phyloP scores from a whole-genome alignment of 2,888 invertebrate species.

The Pristionchus japonicus region DNA sequence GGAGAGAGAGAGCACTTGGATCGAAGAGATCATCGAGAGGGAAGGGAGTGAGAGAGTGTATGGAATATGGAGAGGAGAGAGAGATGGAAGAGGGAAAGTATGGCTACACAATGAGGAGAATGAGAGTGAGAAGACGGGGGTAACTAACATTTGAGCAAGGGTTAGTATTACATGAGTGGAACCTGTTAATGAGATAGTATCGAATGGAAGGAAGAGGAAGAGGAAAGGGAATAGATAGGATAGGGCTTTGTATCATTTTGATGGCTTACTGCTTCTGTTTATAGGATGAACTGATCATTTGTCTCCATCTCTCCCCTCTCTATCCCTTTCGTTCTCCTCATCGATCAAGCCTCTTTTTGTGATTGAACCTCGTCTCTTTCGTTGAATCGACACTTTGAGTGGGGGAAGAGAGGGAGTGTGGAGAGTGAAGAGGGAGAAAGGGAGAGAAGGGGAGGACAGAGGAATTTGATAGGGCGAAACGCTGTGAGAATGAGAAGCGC shows the following conservation, averaged over 20 bases:
- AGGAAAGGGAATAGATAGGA: not conserved
- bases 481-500: slow-evolving; percentile 11
- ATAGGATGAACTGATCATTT: not conserved
- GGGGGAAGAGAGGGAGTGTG: not conserved
- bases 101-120: not conserved
- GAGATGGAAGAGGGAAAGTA: not conserved
- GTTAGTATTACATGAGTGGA: slow-evolving; percentile 18
- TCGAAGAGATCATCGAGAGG: not conserved
- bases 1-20: not conserved
- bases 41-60: not conserved
- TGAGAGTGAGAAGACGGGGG: not conserved
- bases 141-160: slow-evolving; percentile 2
- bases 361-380: not conserved
- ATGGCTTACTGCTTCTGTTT: not conserved
- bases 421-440: not conserved
- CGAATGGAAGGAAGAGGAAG: not conserved
- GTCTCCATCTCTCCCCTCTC: not conserved
- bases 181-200: not conserved
- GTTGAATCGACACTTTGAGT: not conserved
- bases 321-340: not conserved
- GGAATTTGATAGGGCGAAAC: slow-evolving; percentile 20
- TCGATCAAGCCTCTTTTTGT: not conserved
- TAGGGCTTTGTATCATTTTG: not conserved
- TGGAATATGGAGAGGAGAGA: not conserved
- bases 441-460: not conserved